Conservation (phyloP, 2,888 invertebrate genomes). For the Andrena hattorfiana region DNA sequence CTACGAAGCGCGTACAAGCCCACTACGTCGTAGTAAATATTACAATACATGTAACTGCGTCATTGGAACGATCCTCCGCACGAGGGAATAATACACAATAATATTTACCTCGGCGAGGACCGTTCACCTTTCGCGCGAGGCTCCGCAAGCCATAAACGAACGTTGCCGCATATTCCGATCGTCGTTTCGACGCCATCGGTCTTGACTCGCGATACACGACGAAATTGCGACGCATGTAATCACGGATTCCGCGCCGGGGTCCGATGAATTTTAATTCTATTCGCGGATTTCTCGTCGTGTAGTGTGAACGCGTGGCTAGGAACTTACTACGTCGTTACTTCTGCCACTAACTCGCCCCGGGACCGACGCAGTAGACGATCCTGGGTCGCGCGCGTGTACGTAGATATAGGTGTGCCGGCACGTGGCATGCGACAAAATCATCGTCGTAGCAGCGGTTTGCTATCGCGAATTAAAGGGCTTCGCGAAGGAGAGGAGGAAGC, state of each 20-base stretch:
- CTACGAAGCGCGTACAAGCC: neutral
- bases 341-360: slow-evolving; percentile 30
- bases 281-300: slow-evolving; percentile 16
- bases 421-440: slow-evolving; percentile 64
- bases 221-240: slow-evolving; percentile 23
- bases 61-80: neutral
- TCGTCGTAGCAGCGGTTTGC: neutral
- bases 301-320: slow-evolving; percentile 41
- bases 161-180: slow-evolving; percentile 1
- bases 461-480: slow-evolving; percentile 36
- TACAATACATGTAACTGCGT: slow-evolving; percentile 18
- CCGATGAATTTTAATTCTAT: slow-evolving; percentile 65
- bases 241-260: slow-evolving; percentile 5
- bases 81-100: slow-evolving; percentile 15
- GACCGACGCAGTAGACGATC: slow-evolving; percentile 55
- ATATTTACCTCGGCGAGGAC: slow-evolving; percentile 36
- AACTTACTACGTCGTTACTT: slow-evolving; percentile 60
- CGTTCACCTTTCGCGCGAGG: slow-evolving; percentile 48
- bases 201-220: slow-evolving; percentile 25
- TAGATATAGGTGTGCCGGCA: slow-evolving; percentile 40
- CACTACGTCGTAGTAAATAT: slow-evolving; percentile 33
- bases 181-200: slow-evolving; percentile 29
- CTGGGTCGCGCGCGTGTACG: slow-evolving; percentile 10
- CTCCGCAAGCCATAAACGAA: neutral
- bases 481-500: neutral